Conservation (phyloP, 2,797 vertebrate genomes). For the Paramormyrops hopkinsi region DNA sequence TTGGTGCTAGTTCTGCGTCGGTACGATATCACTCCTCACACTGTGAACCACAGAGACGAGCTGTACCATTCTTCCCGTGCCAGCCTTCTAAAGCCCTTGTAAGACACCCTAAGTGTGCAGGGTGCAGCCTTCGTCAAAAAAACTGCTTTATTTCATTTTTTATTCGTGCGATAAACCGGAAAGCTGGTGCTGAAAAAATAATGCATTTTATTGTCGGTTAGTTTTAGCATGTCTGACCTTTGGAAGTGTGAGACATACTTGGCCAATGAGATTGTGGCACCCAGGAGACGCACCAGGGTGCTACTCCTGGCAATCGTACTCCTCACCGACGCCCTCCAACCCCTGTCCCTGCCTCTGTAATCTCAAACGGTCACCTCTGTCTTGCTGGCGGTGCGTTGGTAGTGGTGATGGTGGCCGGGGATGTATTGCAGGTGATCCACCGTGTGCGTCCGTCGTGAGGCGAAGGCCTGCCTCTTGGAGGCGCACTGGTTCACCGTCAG, state of each 20-base stretch:
- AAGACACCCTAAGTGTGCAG: slow-evolving; percentile 48
- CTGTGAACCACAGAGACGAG: slow-evolving; percentile 44
- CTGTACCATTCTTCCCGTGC: slow-evolving; percentile 43
- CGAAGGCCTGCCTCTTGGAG: slow-evolving; percentile 91
- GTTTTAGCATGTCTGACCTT: slow-evolving; percentile 30
- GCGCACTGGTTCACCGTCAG: slow-evolving; percentile 75
- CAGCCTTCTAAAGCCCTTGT: slow-evolving; percentile 60
- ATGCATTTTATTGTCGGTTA: slow-evolving; percentile 23
- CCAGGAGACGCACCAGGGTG: slow-evolving; percentile 21
- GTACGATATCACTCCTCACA: slow-evolving; percentile 8
- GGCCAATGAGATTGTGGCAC: slow-evolving; percentile 42
- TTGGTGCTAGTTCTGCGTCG: slow-evolving; percentile 38
- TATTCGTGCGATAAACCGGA: slow-evolving; percentile 39
- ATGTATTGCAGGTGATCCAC: slow-evolving; percentile 95
- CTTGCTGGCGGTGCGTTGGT: slow-evolving; percentile 80
- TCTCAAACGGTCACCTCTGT: slow-evolving; percentile 95
- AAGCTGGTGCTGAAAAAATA: slow-evolving; percentile 57
- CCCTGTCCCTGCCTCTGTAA: not conserved
- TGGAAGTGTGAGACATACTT: slow-evolving; percentile 21
- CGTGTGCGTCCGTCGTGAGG: slow-evolving; percentile 89
- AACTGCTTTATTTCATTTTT: slow-evolving; percentile 29
- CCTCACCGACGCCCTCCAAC: not conserved
- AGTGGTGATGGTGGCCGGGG: slow-evolving; percentile 86
- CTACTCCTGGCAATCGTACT: slow-evolving; percentile 39
- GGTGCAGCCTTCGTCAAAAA: slow-evolving; percentile 40